These are phyloP conservation scores for Agrotis clavis DNA, from an alignment of 2,888 invertebrate genomes.

Conservation along the genomic window DNA sequence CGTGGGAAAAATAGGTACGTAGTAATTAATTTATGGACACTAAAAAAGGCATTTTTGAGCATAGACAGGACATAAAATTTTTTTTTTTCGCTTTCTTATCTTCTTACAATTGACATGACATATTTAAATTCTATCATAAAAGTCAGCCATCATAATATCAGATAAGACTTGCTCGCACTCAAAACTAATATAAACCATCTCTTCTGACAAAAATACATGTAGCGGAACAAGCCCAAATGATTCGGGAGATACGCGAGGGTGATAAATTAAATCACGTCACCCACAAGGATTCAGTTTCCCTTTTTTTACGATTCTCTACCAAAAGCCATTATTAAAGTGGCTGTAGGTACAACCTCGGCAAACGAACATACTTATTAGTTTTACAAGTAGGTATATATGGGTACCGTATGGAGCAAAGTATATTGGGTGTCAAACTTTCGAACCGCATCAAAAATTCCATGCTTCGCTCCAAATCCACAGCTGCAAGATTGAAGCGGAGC, in stretches of 20 bases:
- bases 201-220: constrained; percentile 33
- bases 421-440: no score
- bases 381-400: not conserved
- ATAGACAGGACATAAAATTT: not conserved
- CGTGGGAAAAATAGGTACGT: no score
- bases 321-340: constrained; percentile 54
- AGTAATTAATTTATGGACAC: no score
- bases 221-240: constrained; percentile 29
- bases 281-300: constrained; percentile 48
- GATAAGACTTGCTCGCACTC: not conserved
- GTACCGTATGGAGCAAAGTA: no score
- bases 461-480: no score
- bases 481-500: no score
- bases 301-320: constrained; percentile 54
- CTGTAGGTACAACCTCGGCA: constrained; percentile 37
- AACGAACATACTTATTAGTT: constrained; percentile 26
- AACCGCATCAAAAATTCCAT: no score
- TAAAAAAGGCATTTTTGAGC: not conserved
- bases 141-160: not conserved
- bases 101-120: not conserved
- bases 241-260: constrained; percentile 32
- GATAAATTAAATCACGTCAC: constrained; percentile 64
- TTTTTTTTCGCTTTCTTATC: not conserved
- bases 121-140: not conserved
- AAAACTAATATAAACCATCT: constrained; percentile 17